Conservation (phyloP, 2,797 vertebrate species). For the Garrulus glandarius region DNA sequence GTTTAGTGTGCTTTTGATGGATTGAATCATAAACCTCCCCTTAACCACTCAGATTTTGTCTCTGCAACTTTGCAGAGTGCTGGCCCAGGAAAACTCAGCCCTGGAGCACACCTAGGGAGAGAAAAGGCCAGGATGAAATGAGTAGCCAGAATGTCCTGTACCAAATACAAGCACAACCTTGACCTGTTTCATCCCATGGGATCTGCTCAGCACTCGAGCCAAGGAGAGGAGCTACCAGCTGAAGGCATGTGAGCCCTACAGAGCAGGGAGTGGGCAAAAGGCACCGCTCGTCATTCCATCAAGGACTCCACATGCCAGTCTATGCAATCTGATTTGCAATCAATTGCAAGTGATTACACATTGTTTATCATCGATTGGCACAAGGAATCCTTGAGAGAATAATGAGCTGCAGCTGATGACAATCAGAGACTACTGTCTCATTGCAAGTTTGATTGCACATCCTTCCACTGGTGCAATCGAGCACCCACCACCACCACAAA, state of each 20-base stretch:
- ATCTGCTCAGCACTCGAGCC: background rate
- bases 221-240: background rate
- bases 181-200: background rate
- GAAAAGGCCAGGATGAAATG: fast-evolving
- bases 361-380: constrained; percentile 81
- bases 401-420: constrained; percentile 84
- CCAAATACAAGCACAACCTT: background rate
- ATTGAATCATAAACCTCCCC: background rate
- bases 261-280: constrained; percentile 49
- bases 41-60: background rate
- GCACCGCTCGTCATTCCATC: constrained; percentile 42
- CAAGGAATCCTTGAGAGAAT: constrained; percentile 77
- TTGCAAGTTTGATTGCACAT: constrained; percentile 68
- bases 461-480: constrained; percentile 54
- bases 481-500: constrained; percentile 53
- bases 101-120: background rate
- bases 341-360: constrained; percentile 82
- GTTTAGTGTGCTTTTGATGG: background rate
- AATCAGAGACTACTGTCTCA: constrained; percentile 78
- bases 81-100: fast-evolving
- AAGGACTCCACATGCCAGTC: constrained; percentile 65
- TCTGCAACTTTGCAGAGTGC: background rate
- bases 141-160: fast-evolving
- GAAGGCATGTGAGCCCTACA: background rate
- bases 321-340: constrained; percentile 78